phyloP scores from a whole-genome alignment of 1,140 invertebrate species.

The Ganaspis sp. region DNA sequence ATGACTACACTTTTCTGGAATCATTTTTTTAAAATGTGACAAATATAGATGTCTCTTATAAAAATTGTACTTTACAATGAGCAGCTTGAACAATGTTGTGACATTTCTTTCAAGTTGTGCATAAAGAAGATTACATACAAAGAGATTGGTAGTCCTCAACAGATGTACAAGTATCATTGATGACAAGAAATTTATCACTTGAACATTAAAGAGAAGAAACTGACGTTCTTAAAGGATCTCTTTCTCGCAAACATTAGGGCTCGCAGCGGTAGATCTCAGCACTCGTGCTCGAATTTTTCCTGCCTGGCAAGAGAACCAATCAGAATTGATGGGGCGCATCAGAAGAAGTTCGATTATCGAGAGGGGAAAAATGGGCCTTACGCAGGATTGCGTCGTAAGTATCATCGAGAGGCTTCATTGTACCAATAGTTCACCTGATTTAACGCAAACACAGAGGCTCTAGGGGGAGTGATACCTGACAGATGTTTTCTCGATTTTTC shows the following conservation, averaged over 20 bases:
- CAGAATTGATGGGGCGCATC: constrained; percentile 12
- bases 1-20: no score
- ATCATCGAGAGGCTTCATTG: constrained; percentile 39
- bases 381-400: constrained; percentile 33
- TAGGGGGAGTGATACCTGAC: constrained; percentile 73
- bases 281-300: constrained; percentile 24
- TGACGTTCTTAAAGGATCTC: constrained; percentile 6
- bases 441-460: constrained; percentile 65
- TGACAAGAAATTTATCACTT: constrained; percentile 23
- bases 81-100: constrained; percentile 11
- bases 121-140: constrained; percentile 15
- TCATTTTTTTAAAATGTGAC: no score
- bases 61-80: not conserved
- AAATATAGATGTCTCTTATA: no score
- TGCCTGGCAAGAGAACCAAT: constrained; percentile 1
- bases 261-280: constrained; percentile 27
- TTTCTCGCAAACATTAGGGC: not conserved
- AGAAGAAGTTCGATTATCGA: constrained; percentile 27
- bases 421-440: constrained; percentile 69
- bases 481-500: constrained; percentile 69
- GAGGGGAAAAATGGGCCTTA: constrained; percentile 31
- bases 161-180: constrained; percentile 1
- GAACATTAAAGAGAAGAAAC: constrained; percentile 7
- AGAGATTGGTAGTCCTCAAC: not conserved
- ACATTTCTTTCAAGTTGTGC: constrained; percentile 19